Evolutionary conservation across 2,888 invertebrate genomes (phyloP), one percentile per base, ranked within the genome.

Genomic region (Cyclophora punctaria): DNA sequence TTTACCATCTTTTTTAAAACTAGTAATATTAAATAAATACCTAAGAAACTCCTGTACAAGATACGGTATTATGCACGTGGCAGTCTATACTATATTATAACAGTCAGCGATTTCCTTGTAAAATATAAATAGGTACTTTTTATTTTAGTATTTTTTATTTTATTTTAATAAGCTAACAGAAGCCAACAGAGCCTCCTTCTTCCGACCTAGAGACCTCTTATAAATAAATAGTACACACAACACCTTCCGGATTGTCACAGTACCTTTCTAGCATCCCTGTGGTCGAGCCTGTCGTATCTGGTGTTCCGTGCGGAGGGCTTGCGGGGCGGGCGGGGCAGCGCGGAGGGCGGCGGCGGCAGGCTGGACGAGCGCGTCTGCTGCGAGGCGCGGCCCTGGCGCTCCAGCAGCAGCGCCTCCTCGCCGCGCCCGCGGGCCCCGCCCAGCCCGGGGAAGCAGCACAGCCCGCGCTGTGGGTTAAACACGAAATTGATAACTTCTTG

Each of bases 391-490:
- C 94, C 94, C 69, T 94, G 94, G 57, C 94, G 91, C 82, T 94
- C 94, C 60, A 95, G 80, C 58, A 95, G 89, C 68, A 94, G 80
- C 71, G 94, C 94, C 66, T 94, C 94, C 67, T 92, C 93, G 46
- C 90, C 92, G 61, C 82, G 85, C 69, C 90, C 90, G 57, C 89
- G 73, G 64, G 90, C 78, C 48, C 74, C 74, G 61, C 82, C 84
- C 69, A 83, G 69, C 46, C 85, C 83, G 56, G 94, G 94, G 92
- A 95, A 94, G 90, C 94, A 95, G 92, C 95, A 95, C 72, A 94
- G 91, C 73, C 93, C 94, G 69, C 94, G 93, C 94, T 95, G 92
- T 4, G 53, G 20, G 20, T 20, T 20, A 20, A 20, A 20, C 20
- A 20, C 20, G 20, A 20, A 20, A 20, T 20, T 20, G 20, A 20